These are phyloP conservation scores for Ceratoteleas bidentatus DNA, from an alignment of 1,140 invertebrate genomes.

Conservation along the genomic window DNA sequence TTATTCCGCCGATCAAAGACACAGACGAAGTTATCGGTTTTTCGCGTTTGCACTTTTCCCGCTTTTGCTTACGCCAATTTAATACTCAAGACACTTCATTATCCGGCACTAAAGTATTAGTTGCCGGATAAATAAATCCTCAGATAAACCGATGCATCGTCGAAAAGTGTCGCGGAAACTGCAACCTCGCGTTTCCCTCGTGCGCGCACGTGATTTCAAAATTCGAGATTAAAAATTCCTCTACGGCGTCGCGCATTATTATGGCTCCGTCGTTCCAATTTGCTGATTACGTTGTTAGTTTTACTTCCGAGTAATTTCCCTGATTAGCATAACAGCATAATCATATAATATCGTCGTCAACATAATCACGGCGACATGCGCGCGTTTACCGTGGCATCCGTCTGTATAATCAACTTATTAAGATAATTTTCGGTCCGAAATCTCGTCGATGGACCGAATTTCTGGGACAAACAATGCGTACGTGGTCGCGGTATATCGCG, in stretches of 20 bases:
- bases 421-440: background rate
- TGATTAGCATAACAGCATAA: no score
- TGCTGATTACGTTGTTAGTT: no score
- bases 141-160: background rate
- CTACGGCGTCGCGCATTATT: no score
- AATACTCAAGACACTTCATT: constrained; percentile 1
- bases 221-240: no score
- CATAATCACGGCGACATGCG: background rate
- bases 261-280: no score
- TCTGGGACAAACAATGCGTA: background rate
- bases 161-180: background rate
- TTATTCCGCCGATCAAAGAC: background rate
- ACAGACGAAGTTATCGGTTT: background rate
- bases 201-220: no score
- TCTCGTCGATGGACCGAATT: background rate
- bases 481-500: background rate
- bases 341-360: no score
- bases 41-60: background rate
- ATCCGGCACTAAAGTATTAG: background rate
- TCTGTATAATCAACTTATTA: background rate
- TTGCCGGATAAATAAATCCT: background rate
- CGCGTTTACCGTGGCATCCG: background rate
- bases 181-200: background rate
- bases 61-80: background rate
- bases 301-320: no score